phyloP scores from a whole-genome alignment of 2,797 vertebrate species.

The Mormyrus proboscirostris region DNA sequence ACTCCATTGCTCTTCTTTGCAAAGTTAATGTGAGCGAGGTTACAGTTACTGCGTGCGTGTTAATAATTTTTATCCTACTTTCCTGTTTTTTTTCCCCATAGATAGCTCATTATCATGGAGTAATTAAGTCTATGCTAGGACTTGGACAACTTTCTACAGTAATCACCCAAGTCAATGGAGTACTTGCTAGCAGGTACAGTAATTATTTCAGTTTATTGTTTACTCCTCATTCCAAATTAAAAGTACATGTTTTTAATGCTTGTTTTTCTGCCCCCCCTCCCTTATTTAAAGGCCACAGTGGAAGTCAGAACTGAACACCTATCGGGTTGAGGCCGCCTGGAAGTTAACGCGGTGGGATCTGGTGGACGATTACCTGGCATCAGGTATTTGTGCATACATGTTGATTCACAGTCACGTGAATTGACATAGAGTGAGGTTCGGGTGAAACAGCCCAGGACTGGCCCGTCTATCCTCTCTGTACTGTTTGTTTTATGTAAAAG shows the following conservation, averaged over 20 bases:
- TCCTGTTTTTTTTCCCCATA: conserved; percentile 35
- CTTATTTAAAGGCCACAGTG: conserved; percentile 71
- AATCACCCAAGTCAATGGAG: conserved; percentile 93
- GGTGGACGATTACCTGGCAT: conserved; percentile 85
- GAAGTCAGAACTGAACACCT: conserved; percentile 90
- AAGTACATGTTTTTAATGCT: not conserved
- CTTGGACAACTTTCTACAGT: conserved; percentile 94
- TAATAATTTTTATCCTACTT: not conserved
- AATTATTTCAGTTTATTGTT: not conserved
- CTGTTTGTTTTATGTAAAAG: not conserved
- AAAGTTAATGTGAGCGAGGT: not conserved
- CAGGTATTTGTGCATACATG: conserved; percentile 50
- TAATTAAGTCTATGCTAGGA: conserved; percentile 94
- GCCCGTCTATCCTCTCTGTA: not conserved
- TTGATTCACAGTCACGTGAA: not conserved
- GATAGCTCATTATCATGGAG: conserved; percentile 93
- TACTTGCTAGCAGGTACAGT: conserved; percentile 85
- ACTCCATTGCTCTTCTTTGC: not conserved
- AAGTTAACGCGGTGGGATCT: conserved; percentile 92
- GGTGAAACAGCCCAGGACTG: not conserved
- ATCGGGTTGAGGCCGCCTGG: conserved; percentile 96
- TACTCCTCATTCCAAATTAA: not conserved
- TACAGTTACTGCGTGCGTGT: not conserved
- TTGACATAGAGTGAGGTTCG: not conserved
- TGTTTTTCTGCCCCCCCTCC: not conserved